phyloP scores from a whole-genome alignment of 1,140 invertebrate species.

The Thrips palmi region DNA sequence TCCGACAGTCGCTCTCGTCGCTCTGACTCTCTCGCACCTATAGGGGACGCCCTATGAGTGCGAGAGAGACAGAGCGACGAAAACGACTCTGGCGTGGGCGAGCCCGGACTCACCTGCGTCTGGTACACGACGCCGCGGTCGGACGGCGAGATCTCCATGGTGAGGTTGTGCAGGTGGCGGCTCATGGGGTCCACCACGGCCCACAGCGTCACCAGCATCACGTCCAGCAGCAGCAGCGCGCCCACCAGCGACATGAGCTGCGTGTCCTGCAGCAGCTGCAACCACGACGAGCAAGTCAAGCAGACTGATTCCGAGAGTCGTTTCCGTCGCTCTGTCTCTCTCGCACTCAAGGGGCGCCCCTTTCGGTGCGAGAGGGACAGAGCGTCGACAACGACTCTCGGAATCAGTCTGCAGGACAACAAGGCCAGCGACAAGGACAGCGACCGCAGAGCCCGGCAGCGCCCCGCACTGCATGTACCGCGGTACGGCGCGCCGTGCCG shows the following conservation, averaged over 20 bases:
- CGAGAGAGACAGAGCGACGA: too few species aligned
- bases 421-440: constrained; percentile 28
- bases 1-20: too few species aligned
- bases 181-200: constrained; percentile 68
- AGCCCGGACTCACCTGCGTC: constrained; percentile 60
- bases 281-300: too few species aligned
- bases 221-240: constrained; percentile 56
- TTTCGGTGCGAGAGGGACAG: too few species aligned
- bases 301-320: too few species aligned
- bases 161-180: constrained; percentile 62
- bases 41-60: too few species aligned
- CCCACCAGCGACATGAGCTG: constrained; percentile 64
- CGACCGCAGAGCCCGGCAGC: constrained; percentile 12
- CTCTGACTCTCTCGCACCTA: too few species aligned
- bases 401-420: too few species aligned
- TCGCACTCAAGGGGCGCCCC: too few species aligned
- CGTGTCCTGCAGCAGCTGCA: constrained; percentile 60
- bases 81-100: too few species aligned
- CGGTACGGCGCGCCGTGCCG: background rate
- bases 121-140: constrained; percentile 70
- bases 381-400: too few species aligned
- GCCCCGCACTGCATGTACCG: constrained; percentile 6
- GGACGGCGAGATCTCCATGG: constrained; percentile 50
- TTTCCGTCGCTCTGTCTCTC: too few species aligned
- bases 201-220: constrained; percentile 60